Percentiles rank a stretch among this genome's conserved stretches.
These are phyloP conservation scores for Hybos culiciformis DNA, from an alignment of 2,888 invertebrate species.

Conservation along the genomic window DNA sequence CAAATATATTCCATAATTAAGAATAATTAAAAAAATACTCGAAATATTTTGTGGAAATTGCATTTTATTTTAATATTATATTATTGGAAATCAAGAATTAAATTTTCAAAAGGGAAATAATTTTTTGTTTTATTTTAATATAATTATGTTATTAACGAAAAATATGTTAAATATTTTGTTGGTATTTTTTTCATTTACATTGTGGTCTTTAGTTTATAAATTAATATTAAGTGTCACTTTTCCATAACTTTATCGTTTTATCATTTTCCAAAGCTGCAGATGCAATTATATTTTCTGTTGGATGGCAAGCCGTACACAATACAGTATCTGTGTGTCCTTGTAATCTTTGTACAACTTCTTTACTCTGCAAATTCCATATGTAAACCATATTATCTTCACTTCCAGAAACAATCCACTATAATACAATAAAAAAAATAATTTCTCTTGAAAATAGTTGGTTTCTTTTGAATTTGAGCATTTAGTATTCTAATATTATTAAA, in stretches of 20 bases:
- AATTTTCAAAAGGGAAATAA: no score
- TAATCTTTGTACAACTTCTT: conserved; percentile 96
- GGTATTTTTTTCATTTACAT: no score
- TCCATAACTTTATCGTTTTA: conserved; percentile 98
- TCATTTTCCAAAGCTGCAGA: conserved; percentile 97
- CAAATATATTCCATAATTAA: no score
- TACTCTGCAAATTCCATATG: conserved; percentile 99
- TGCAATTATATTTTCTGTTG: conserved; percentile 97
- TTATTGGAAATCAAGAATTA: no score
- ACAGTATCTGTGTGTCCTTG: conserved; percentile 94
- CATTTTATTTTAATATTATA: no score
- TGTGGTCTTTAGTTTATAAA: no score
- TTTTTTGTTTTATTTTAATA: no score
- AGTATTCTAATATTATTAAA: not conserved
- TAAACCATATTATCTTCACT: conserved; percentile 98
- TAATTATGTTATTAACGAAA: no score
- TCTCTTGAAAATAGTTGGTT: conserved; percentile 2
- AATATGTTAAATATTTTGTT: no score
- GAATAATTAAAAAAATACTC: no score
- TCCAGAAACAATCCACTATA: conserved; percentile 99
- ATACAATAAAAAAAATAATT: conserved; percentile 17
- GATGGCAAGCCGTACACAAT: conserved; percentile 96
- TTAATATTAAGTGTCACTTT: conserved; percentile 89
- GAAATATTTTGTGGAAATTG: no score
- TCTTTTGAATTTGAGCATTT: no score